Conservation (phyloP, 2,797 vertebrate species). For the Neomorphus geoffroyi region DNA sequence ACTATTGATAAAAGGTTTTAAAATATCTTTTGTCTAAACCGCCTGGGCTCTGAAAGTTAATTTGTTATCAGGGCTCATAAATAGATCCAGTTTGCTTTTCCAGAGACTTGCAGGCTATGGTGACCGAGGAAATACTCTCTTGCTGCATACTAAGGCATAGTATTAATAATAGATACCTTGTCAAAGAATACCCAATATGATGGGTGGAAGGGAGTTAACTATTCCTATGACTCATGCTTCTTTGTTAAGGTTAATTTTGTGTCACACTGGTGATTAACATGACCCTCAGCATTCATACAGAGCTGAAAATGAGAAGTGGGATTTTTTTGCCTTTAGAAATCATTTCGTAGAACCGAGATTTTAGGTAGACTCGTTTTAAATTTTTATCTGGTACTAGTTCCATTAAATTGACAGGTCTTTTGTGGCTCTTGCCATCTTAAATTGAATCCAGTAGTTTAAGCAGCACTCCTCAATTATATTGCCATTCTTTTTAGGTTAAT, state of each 20-base stretch:
- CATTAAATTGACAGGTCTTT: conserved; percentile 9
- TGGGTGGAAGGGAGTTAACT: not conserved
- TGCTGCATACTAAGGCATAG: not conserved
- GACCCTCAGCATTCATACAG: not conserved
- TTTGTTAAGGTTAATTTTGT: conserved; percentile 1
- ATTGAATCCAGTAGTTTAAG: conserved; percentile 46
- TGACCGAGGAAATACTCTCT: not conserved
- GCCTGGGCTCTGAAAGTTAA: not conserved
- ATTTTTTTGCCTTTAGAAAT: not conserved
- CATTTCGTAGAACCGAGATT: not conserved
- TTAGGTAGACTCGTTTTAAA: not conserved
- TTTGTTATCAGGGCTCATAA: not conserved
- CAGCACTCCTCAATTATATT: conserved; percentile 54
- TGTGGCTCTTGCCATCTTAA: conserved; percentile 29
- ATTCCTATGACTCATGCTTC: not conserved
- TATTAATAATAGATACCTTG: not conserved
- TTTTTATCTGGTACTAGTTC: not conserved
- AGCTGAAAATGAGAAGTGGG: not conserved
- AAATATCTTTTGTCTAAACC: not conserved
- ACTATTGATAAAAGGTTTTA: not conserved
- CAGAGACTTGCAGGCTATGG: not conserved
- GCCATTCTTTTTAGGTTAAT: conserved; percentile 68
- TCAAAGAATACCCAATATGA: not conserved
- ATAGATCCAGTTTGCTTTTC: not conserved
- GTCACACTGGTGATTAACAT: not conserved